Conservation (phyloP, 2,797 vertebrate genomes). For the Crocodylus rhombifer region DNA sequence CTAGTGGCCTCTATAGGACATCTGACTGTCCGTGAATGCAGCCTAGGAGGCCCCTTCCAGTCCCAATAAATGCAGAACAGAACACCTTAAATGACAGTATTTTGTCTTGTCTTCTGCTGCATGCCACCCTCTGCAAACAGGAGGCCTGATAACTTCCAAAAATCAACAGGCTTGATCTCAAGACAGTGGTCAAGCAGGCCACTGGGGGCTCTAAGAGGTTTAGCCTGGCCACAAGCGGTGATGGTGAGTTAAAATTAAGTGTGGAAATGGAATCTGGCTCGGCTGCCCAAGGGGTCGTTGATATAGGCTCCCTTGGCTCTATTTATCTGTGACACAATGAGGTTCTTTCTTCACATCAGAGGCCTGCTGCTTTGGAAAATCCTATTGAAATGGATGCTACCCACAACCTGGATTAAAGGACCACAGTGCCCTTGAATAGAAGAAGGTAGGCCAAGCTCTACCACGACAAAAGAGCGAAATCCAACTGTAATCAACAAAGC, state of each 20-base stretch:
- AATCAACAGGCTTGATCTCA: neutral
- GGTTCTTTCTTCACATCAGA: neutral
- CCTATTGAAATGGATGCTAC: neutral
- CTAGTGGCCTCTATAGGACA: too few relatives aligned
- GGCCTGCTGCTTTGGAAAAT: neutral
- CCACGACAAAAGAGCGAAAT: neutral
- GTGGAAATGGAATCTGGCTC: neutral
- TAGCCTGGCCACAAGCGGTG: neutral
- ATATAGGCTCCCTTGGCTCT: too few relatives aligned
- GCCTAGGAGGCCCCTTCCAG: too few relatives aligned
- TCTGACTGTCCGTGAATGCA: too few relatives aligned
- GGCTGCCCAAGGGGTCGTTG: neutral
- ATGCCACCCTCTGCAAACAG: neutral
- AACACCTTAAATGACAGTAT: neutral
- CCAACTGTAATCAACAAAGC: neutral
- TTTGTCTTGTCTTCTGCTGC: neutral
- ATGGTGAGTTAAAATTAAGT: conserved; percentile 17
- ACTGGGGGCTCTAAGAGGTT: neutral
- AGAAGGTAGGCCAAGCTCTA: neutral
- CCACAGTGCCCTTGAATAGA: neutral
- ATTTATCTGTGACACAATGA: too few relatives aligned
- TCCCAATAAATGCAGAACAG: too few relatives aligned
- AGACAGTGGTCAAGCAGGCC: neutral
- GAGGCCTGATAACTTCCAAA: neutral
- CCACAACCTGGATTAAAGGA: neutral